phyloP scores from a whole-genome alignment of 2,113 vertebrate species.

The Aspidoscelis tigris region DNA sequence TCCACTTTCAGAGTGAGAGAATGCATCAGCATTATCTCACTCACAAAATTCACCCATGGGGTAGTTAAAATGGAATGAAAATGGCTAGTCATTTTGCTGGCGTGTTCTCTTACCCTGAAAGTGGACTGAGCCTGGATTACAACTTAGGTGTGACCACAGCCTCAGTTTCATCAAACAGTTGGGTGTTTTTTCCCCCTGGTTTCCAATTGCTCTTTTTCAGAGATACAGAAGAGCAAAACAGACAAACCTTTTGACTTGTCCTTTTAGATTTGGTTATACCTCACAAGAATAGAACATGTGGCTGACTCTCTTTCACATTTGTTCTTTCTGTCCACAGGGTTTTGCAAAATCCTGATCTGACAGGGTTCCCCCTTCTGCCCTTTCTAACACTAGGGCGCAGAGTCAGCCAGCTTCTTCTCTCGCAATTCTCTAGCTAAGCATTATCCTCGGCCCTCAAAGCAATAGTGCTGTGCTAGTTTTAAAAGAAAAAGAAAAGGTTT shows the following conservation, averaged over 20 bases:
- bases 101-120: too few species aligned
- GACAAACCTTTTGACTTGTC: too few species aligned
- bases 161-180: not conserved
- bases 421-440: not conserved
- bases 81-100: too few species aligned
- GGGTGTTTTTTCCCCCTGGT: too few species aligned
- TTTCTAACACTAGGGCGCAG: not conserved
- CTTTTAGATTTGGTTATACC: too few species aligned
- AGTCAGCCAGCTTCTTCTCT: not conserved
- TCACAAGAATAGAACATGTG: accelerated
- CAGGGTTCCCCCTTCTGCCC: not conserved
- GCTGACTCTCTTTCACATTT: not conserved
- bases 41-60: too few species aligned
- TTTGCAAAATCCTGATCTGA: not conserved
- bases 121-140: too few species aligned
- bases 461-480: not conserved
- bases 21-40: too few species aligned
- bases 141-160: too few species aligned
- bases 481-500: not conserved
- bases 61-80: too few species aligned
- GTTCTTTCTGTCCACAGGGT: not conserved
- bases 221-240: not conserved
- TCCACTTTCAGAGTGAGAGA: too few species aligned
- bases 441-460: too few species aligned
- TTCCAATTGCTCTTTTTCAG: not conserved